Percentiles rank a stretch among this genome's conserved stretches.
Conservation (phyloP, 2,888 invertebrate species). For the Chymomyza procnemis region DNA sequence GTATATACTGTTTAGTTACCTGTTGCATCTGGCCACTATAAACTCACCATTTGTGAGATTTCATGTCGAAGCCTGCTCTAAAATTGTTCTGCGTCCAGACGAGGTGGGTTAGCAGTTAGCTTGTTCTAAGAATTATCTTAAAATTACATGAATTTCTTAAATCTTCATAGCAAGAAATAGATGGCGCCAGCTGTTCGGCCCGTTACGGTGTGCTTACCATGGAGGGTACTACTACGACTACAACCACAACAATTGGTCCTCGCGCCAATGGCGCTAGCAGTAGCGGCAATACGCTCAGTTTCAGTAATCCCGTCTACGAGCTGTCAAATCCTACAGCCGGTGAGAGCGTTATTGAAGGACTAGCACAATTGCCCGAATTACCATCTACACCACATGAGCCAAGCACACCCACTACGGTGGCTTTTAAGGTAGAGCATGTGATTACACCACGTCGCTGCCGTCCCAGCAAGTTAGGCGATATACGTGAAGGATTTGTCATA, state of each 20-base stretch:
- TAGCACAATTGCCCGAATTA: constrained; percentile 75
- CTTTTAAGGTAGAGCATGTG: constrained; percentile 78
- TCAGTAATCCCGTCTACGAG: constrained; percentile 90
- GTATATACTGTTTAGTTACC: constrained; percentile 87
- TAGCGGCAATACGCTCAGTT: constrained; percentile 85
- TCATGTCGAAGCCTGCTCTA: constrained; percentile 87
- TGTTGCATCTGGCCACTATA: constrained; percentile 87
- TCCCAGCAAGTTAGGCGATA: constrained; percentile 75
- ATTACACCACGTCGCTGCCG: constrained; percentile 76
- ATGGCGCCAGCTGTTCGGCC: constrained; percentile 79
- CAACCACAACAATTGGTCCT: constrained; percentile 81
- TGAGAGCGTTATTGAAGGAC: constrained; percentile 78
- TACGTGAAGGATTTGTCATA: constrained; percentile 78
- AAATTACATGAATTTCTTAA: constrained; percentile 1
- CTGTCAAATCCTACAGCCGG: constrained; percentile 83
- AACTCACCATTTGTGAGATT: constrained; percentile 90
- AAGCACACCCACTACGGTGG: constrained; percentile 75
- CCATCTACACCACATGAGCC: constrained; percentile 75
- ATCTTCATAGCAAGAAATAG: constrained; percentile 81
- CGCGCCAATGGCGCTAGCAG: constrained; percentile 56
- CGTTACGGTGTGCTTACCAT: constrained; percentile 88
- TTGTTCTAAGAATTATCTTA: neutral
- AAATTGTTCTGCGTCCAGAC: constrained; percentile 89
- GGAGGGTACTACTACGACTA: constrained; percentile 80
- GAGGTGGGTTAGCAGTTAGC: constrained; percentile 81